A percentile compares a stretch with the other conserved stretches of the same genome.
These are phyloP conservation scores for Urechis unicinctus DNA, from an alignment of 2,888 invertebrate genomes.

Conservation along the genomic window DNA sequence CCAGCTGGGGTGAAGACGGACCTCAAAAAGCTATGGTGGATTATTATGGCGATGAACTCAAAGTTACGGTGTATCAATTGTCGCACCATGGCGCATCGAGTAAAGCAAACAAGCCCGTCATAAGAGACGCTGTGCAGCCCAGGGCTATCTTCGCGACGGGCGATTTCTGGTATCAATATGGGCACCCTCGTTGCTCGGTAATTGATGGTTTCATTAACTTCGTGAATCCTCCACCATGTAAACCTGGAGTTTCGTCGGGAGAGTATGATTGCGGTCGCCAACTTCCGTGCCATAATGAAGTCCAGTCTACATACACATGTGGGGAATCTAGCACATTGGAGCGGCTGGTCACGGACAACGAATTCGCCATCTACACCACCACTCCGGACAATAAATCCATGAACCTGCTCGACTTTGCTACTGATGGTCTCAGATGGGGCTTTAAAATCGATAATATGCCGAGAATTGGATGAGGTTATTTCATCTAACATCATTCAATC, in stretches of 20 bases:
- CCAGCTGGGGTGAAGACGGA: neutral
- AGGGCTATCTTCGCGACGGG: neutral
- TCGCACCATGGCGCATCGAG: neutral
- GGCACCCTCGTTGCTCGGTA: neutral
- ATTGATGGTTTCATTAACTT: neutral
- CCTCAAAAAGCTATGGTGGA: neutral
- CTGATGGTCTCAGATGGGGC: conserved; percentile 6
- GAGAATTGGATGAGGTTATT: too few relatives aligned
- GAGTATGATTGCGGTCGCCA: too few relatives aligned
- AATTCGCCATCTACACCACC: conserved; percentile 16
- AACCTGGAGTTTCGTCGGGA: too few relatives aligned
- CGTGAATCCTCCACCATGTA: too few relatives aligned
- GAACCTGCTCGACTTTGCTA: conserved; percentile 5
- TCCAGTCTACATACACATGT: conserved; percentile 7
- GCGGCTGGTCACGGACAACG: conserved; percentile 3
- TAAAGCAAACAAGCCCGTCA: neutral
- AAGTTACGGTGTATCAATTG: neutral
- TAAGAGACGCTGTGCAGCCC: neutral
- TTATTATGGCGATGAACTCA: neutral
- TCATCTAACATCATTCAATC: too few relatives aligned
- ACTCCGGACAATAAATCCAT: conserved; percentile 3
- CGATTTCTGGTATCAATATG: neutral
- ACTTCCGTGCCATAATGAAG: too few relatives aligned
- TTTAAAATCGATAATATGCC: neutral
- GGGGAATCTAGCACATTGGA: conserved; percentile 2